Evolutionary conservation across 1,140 invertebrate genomes (phyloP).

Genomic region (Pseudomyrmex pallidus): DNA sequence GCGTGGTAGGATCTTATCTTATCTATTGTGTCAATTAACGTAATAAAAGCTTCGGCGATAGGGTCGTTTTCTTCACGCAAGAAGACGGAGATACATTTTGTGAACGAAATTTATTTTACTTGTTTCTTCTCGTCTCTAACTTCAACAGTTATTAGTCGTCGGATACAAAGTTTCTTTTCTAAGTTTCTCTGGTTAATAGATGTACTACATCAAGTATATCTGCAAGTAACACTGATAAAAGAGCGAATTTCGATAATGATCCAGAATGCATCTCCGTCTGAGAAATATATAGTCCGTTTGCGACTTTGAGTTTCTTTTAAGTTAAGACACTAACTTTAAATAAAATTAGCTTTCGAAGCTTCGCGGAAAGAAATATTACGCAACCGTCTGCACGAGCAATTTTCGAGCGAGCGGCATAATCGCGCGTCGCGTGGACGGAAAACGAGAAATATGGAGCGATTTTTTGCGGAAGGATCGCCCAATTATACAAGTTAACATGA

Average conservation of each 20-base stretch:
- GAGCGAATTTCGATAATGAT: neutral
- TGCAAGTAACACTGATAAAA: neutral
- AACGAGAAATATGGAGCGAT: neutral
- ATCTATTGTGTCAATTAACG: conserved; percentile 67
- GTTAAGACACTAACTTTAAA: conserved; percentile 19
- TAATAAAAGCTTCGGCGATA: conserved; percentile 42
- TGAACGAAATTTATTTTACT: conserved; percentile 17
- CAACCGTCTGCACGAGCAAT: conserved; percentile 16
- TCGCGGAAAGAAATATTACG: conserved; percentile 17
- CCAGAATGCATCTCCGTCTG: conserved; percentile 18
- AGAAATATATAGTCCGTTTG: conserved; percentile 17
- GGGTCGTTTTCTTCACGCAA: conserved; percentile 30
- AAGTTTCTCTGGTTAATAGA: conserved; percentile 4
- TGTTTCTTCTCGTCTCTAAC: neutral
- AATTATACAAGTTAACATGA: conserved; percentile 42
- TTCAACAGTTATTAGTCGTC: neutral
- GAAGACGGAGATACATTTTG: conserved; percentile 36
- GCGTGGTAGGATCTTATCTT: conserved; percentile 66
- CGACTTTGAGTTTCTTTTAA: conserved; percentile 23
- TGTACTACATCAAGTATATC: neutral
- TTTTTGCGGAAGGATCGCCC: conserved; percentile 12
- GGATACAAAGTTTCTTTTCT: conserved; percentile 5
- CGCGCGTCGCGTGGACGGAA: conserved; percentile 26
- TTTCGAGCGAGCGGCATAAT: conserved; percentile 37
- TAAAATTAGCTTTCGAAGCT: conserved; percentile 34